phyloP scores from a whole-genome alignment of 23 tunicate genomes.

The Corella eumyota region DNA sequence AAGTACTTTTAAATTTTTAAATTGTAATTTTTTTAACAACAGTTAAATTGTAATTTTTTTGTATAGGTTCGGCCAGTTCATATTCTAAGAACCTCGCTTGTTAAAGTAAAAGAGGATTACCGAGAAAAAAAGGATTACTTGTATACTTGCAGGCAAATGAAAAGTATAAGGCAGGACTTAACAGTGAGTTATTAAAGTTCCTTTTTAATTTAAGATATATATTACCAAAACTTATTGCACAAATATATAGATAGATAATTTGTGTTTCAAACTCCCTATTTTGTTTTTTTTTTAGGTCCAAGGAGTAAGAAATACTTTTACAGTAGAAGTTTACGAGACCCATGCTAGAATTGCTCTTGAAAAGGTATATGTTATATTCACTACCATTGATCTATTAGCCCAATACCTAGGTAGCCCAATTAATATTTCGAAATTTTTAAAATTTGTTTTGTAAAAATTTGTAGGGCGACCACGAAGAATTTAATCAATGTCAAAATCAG shows the following conservation, averaged over 20 bases:
- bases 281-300: constrained; percentile 46
- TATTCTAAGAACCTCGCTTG: constrained; percentile 43
- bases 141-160: constrained; percentile 95
- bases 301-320: constrained; percentile 87
- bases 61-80: constrained; percentile 61
- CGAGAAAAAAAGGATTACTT: constrained; percentile 79
- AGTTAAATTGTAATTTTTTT: not conserved
- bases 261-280: not conserved
- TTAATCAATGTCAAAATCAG: constrained; percentile 98
- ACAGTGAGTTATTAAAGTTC: constrained; percentile 61
- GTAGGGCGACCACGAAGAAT: constrained; percentile 98
- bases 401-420: constrained; percentile 84
- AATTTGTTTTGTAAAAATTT: constrained; percentile 41
- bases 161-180: constrained; percentile 93
- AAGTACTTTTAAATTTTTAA: not conserved
- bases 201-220: not conserved
- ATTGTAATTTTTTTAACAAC: not conserved
- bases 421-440: constrained; percentile 96
- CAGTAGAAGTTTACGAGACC: constrained; percentile 96
- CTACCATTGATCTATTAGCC: not conserved
- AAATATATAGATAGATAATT: not conserved
- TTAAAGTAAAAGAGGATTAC: constrained; percentile 79
- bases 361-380: constrained; percentile 39
- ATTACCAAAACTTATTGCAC: not conserved
- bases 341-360: constrained; percentile 98